Evolutionary conservation across 2,888 invertebrate genomes (phyloP).

Genomic region (Ischnus inquisitorius): DNA sequence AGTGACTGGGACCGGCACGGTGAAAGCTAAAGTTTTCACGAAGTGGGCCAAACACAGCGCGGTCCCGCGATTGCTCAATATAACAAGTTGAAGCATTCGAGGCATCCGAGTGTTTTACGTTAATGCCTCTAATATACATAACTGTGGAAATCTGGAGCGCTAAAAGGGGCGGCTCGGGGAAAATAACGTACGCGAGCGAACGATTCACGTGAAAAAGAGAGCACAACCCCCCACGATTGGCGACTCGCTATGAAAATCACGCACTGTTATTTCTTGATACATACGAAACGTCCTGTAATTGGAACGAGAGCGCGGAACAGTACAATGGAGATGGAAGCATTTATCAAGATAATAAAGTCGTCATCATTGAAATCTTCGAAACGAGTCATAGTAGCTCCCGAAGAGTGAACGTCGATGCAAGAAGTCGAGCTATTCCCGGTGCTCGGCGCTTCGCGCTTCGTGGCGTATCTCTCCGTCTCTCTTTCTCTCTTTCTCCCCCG

Average conservation of each 20-base stretch:
- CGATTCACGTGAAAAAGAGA: conserved; percentile 16
- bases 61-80: conserved; percentile 11
- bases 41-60: conserved; percentile 79
- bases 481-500: background rate
- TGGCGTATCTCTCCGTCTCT: background rate
- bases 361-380: conserved; percentile 3
- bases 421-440: conserved; percentile 72
- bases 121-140: conserved; percentile 59
- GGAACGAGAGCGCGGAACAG: conserved; percentile 11
- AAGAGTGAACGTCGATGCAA: conserved; percentile 32
- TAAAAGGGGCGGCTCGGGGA: background rate
- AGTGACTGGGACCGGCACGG: conserved; percentile 82
- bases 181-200: background rate
- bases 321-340: background rate
- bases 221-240: background rate
- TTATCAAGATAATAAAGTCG: conserved; percentile 1
- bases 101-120: conserved; percentile 61
- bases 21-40: conserved; percentile 82
- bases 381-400: background rate
- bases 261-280: conserved; percentile 17
- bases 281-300: conserved; percentile 12
- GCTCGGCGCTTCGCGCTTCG: conserved; percentile 55
- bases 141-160: conserved; percentile 23
- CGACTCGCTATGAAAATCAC: background rate
- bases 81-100: conserved; percentile 74